These are phyloP conservation scores for Brachyhypopomus gauderio DNA, from an alignment of 2,113 vertebrate genomes.

Conservation along the genomic window DNA sequence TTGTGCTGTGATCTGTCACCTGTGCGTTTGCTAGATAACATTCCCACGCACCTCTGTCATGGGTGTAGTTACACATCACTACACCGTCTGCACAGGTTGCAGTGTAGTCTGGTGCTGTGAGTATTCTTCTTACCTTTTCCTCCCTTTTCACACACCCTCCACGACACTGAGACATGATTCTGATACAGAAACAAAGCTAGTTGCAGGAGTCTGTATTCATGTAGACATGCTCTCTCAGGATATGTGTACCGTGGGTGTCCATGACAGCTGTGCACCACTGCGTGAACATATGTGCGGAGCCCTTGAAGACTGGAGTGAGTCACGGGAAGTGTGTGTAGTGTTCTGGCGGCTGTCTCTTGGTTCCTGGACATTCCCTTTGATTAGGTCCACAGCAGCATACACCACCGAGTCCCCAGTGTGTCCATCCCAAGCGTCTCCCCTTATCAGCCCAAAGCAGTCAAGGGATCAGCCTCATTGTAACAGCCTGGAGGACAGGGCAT, in stretches of 20 bases:
- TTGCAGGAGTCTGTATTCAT: conserved; percentile 55
- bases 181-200: conserved; percentile 42
- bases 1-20: background rate
- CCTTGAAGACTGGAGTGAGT: conserved; percentile 35
- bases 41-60: conserved; percentile 7
- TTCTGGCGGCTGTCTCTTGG: conserved; percentile 24
- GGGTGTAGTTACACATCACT: conserved; percentile 5
- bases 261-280: conserved; percentile 44
- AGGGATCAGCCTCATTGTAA: conserved; percentile 8
- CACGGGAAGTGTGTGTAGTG: conserved; percentile 4
- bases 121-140: background rate
- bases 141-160: background rate
- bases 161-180: conserved; percentile 35
- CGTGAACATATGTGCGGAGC: conserved; percentile 28
- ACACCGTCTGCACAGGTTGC: conserved; percentile 30
- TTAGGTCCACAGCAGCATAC: conserved; percentile 32
- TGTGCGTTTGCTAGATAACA: background rate
- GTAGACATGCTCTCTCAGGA: conserved; percentile 55
- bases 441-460: conserved; percentile 5
- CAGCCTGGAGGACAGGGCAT: background rate
- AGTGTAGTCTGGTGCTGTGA: conserved; percentile 21
- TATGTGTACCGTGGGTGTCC: conserved; percentile 45
- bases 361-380: conserved; percentile 20
- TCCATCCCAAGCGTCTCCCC: background rate
- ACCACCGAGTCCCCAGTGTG: background rate